Base-by-base conservation (phyloP, 2,888 invertebrate genomes). In the Andrena dorsata region DNA sequence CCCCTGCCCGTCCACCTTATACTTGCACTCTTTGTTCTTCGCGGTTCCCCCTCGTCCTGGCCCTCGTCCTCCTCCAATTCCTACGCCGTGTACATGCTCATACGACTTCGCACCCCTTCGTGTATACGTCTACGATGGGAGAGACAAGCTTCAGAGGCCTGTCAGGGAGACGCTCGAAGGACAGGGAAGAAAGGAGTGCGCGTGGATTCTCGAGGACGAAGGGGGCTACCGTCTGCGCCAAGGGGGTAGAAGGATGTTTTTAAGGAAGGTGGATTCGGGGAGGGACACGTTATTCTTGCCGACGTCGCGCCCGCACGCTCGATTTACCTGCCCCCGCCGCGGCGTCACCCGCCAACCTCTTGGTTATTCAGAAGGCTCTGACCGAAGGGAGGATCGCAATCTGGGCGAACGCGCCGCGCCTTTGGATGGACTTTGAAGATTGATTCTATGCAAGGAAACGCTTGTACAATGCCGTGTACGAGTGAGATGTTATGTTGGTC, bases 11-110 rank as follows among this genome's bases (percentile, higher is more conserved):
- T 91, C 92, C 93, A 91, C 92, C 93, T 93, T 93, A 92, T 92
- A 93, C 93, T 93, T 92, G 92, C 93, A 92, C 90, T 93, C 93
- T 92, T 93, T 93, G 92, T 93, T 93, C 92, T 90, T 90, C 88
- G 88, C 85, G 88, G 89, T 89, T 56, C 90, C 90, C 91, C 91
- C 85, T 90, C 88, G 82, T 88, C 86, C 88, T 87, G 82, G 86
- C 85, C 83, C 89, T 88, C 86, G 86, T 88, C 81, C 86, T 89
- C 86, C 81, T 86, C 80, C 86, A 86, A 89, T 86, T 88, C 83
- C 83, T 87, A 78, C 89, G 81, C 80, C 89, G 90, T 91, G 88
- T 90, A 90, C 89, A 90, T 89, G 90, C 89, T 90, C 90, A 88
- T 92, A 92, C 91, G 91, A 92, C 91, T 92, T 93, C 91, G 92